Conservation (phyloP, 1,140 invertebrate genomes). For the Augochlora pura region DNA sequence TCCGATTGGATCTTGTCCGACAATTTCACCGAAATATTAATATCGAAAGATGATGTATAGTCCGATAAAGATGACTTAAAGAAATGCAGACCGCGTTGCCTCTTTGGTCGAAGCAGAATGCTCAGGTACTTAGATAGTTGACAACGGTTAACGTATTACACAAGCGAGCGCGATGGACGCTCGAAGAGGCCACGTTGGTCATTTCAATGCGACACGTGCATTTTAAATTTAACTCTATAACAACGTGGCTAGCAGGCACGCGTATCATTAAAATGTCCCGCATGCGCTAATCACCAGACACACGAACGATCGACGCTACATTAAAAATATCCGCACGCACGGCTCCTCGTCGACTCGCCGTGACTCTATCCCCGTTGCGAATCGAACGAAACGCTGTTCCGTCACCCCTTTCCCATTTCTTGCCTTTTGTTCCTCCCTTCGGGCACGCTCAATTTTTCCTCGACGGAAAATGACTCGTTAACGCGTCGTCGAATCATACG, state of each 20-base stretch:
- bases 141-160: not conserved
- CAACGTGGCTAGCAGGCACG: conserved; percentile 32
- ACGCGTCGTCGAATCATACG: no score
- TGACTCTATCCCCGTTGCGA: conserved; percentile 11
- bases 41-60: no score
- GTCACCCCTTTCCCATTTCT: conserved; percentile 14
- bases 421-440: conserved; percentile 9
- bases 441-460: not conserved
- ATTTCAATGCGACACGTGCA: conserved; percentile 30
- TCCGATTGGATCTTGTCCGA: no score
- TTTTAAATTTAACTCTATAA: conserved; percentile 43
- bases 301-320: conserved; percentile 32
- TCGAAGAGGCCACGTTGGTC: conserved; percentile 10
- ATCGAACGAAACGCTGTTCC: conserved; percentile 12
- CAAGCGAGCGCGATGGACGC: not conserved
- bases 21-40: no score
- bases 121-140: not conserved
- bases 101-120: not conserved
- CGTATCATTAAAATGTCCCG: conserved; percentile 50
- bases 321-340: conserved; percentile 37
- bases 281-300: conserved; percentile 48
- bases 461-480: no score
- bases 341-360: not conserved
- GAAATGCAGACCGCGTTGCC: not conserved
- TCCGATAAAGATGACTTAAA: no score